These are phyloP conservation scores for Odontesthes bonariensis DNA, from an alignment of 2,113 vertebrate genomes.

Conservation along the genomic window DNA sequence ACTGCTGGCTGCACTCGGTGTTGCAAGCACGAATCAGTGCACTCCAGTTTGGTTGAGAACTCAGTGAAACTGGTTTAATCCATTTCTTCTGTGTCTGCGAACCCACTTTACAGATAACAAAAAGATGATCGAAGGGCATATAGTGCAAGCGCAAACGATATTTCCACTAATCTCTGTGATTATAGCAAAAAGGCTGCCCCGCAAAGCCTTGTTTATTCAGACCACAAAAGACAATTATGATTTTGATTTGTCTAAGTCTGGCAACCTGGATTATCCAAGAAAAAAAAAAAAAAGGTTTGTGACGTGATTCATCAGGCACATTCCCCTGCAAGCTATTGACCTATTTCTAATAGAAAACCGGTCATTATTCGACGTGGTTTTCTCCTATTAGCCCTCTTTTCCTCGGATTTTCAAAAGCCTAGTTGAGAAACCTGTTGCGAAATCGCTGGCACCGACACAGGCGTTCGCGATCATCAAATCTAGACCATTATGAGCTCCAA, in stretches of 20 bases:
- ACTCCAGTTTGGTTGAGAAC: slow-evolving; percentile 53
- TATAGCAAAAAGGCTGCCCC: not conserved
- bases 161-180: slow-evolving; percentile 21
- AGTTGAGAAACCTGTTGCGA: slow-evolving; percentile 80
- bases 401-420: slow-evolving; percentile 34
- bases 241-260: not conserved
- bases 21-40: slow-evolving; percentile 65
- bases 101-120: slow-evolving; percentile 33
- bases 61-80: slow-evolving; percentile 46
- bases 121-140: not conserved
- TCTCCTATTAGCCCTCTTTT: slow-evolving; percentile 9
- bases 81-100: slow-evolving; percentile 8
- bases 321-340: not conserved
- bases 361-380: not conserved
- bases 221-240: not conserved
- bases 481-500: slow-evolving; percentile 64
- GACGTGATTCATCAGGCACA: not conserved
- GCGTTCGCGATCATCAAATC: slow-evolving; percentile 67
- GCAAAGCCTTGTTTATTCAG: not conserved
- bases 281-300: not conserved
- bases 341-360: not conserved
- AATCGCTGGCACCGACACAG: slow-evolving; percentile 59
- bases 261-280: not conserved
- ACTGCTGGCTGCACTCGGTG: slow-evolving; percentile 51
- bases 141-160: not conserved